Evolutionary conservation across 2,113 vertebrate species (phyloP).

Genomic region (Syngnathus floridae): DNA sequence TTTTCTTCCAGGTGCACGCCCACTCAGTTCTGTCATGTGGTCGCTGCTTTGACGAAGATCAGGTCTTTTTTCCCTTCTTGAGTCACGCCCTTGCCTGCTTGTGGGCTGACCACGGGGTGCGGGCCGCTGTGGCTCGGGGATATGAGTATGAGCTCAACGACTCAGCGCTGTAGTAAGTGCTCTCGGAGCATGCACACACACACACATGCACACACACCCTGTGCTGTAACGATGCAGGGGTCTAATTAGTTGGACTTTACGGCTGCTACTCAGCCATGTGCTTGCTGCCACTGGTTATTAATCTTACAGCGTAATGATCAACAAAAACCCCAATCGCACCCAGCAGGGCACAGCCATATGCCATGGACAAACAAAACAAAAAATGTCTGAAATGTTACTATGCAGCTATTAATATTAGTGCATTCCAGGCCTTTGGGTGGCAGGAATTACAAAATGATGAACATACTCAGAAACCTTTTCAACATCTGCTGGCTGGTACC

Average conservation of each 20-base stretch:
- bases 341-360: not conserved
- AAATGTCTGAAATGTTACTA: not conserved
- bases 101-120: slow-evolving; percentile 65
- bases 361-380: not conserved
- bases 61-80: slow-evolving; percentile 65
- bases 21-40: slow-evolving; percentile 70
- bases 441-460: not conserved
- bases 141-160: slow-evolving; percentile 72
- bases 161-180: slow-evolving; percentile 70
- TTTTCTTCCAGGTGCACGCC: slow-evolving; percentile 59
- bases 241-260: slow-evolving; percentile 59
- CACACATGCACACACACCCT: slow-evolving; percentile 3
- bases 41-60: slow-evolving; percentile 67
- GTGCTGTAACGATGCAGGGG: slow-evolving; percentile 41
- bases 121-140: slow-evolving; percentile 51
- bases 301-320: slow-evolving; percentile 3
- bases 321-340: not conserved
- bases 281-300: slow-evolving; percentile 54
- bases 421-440: not conserved
- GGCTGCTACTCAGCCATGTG: slow-evolving; percentile 46
- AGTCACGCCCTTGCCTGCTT: slow-evolving; percentile 64
- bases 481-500: not conserved
- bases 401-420: not conserved
- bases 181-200: not conserved
- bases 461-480: not conserved